These are phyloP conservation scores for Hirtodrosophila trivittata DNA, from an alignment of 2,888 invertebrate genomes.

Conservation along the genomic window DNA sequence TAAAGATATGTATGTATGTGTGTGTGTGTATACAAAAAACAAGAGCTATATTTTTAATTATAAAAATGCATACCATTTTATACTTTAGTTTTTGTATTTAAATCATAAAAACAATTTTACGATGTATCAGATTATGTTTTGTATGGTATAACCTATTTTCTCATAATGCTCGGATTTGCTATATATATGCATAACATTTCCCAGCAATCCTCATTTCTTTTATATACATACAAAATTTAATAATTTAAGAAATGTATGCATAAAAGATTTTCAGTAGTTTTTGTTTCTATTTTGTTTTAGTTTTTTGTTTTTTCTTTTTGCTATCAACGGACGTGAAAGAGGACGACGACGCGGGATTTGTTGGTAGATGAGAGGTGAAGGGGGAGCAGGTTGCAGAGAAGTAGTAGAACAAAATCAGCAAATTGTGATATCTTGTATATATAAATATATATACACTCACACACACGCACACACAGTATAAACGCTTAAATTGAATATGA, in stretches of 20 bases:
- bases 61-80: constrained; percentile 66
- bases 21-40: constrained; percentile 14
- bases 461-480: constrained; percentile 33
- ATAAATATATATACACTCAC: constrained; percentile 22
- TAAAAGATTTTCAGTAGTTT: constrained; percentile 44
- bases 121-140: constrained; percentile 69
- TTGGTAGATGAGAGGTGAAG: constrained; percentile 23
- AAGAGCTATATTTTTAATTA: constrained; percentile 44
- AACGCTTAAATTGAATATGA: constrained; percentile 50
- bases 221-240: constrained; percentile 72
- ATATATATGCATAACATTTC: constrained; percentile 61
- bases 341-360: constrained; percentile 44
- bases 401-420: constrained; percentile 35
- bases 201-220: constrained; percentile 48
- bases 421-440: constrained; percentile 8
- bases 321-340: constrained; percentile 66
- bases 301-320: constrained; percentile 33
- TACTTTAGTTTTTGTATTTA: constrained; percentile 66
- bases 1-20: not conserved
- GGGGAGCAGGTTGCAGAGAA: constrained; percentile 36
- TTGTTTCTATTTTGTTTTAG: constrained; percentile 41
- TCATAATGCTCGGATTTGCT: constrained; percentile 66
- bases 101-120: constrained; percentile 78
- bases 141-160: constrained; percentile 75
- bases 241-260: constrained; percentile 72